These are phyloP conservation scores for Scaptomyza tumidula DNA, from an alignment of 2,888 invertebrate genomes.

Conservation along the genomic window DNA sequence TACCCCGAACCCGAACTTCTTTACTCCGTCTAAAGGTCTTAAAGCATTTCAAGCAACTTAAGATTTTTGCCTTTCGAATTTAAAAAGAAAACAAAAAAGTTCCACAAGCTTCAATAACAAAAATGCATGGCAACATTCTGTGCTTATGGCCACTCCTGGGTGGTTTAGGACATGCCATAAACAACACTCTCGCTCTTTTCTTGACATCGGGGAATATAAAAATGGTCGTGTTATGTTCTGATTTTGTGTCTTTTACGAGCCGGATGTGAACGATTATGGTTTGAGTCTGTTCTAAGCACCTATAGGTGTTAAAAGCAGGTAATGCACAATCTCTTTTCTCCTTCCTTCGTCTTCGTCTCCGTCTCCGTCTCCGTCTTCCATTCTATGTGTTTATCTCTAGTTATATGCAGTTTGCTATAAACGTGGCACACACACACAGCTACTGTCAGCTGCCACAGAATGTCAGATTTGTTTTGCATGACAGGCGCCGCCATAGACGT, in stretches of 20 bases:
- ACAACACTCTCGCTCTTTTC: slow-evolving; percentile 21
- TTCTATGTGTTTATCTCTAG: slow-evolving; percentile 17
- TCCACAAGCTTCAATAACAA: slow-evolving; percentile 1
- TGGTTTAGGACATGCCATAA: slow-evolving; percentile 21
- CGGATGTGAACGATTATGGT: slow-evolving; percentile 66
- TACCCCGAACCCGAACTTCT: no score
- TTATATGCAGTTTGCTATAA: slow-evolving; percentile 39
- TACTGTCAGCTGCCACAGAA: slow-evolving; percentile 66
- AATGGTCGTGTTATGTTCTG: slow-evolving; percentile 52
- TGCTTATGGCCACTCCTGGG: slow-evolving; percentile 21
- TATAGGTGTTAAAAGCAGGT: slow-evolving; percentile 43
- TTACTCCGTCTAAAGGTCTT: background rate
- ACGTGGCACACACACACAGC: slow-evolving; percentile 29
- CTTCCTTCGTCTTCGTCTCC: background rate
- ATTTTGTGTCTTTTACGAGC: slow-evolving; percentile 66
- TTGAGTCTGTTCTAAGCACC: background rate
- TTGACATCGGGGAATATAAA: slow-evolving; percentile 38
- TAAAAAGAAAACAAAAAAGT: background rate
- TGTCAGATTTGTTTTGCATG: slow-evolving; percentile 73
- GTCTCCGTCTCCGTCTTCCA: background rate
- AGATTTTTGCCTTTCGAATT: background rate
- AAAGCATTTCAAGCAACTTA: background rate
- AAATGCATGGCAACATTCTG: slow-evolving; percentile 1
- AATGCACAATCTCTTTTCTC: slow-evolving; percentile 45
- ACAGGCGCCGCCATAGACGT: slow-evolving; percentile 68